Evolutionary conservation across 2,888 invertebrate species (phyloP).

Genomic region (Troides helena): DNA sequence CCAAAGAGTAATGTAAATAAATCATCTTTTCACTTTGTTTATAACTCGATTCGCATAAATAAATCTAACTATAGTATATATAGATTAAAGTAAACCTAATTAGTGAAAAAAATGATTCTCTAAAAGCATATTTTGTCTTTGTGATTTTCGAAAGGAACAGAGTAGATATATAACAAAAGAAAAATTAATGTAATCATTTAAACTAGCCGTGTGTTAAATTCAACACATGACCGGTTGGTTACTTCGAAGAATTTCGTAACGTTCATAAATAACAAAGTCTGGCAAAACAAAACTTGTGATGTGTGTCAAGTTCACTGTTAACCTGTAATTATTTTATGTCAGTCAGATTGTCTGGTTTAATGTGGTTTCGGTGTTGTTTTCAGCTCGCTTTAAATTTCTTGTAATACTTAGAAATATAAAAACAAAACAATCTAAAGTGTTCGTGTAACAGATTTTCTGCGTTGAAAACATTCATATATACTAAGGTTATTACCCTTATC

Average conservation of each 20-base stretch:
- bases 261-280: conserved; percentile 33
- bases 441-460: not conserved
- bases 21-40: too few species aligned
- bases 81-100: too few species aligned
- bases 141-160: too few species aligned
- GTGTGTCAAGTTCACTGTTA: conserved; percentile 40
- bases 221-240: not conserved
- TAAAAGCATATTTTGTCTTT: too few species aligned
- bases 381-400: not conserved
- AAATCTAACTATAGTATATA: too few species aligned
- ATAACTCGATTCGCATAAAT: too few species aligned
- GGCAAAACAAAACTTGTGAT: conserved; percentile 33
- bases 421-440: not conserved
- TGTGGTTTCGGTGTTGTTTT: conserved; percentile 22
- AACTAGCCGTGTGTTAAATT: not conserved
- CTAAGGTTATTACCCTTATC: too few species aligned
- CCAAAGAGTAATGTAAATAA: too few species aligned
- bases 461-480: too few species aligned
- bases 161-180: too few species aligned
- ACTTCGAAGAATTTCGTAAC: conserved; percentile 23
- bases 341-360: conserved; percentile 33
- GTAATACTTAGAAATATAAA: conserved; percentile 27
- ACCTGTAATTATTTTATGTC: conserved; percentile 40
- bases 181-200: not conserved
- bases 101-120: too few species aligned